Base-by-base conservation (phyloP, 2,888 invertebrate genomes). In the Drosophila basisetae region DNA sequence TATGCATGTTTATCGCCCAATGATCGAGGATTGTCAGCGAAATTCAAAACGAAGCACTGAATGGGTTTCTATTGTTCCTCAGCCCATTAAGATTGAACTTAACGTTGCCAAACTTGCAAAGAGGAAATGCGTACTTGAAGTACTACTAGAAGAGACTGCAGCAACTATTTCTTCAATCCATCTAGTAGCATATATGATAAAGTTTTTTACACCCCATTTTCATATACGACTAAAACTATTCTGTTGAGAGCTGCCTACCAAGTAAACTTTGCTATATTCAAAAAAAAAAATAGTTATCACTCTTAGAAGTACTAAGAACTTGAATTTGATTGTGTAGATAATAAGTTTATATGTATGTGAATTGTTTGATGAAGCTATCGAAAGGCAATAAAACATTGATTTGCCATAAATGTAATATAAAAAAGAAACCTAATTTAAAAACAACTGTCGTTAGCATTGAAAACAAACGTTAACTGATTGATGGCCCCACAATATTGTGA, bases 1-100 rank as follows among this genome's bases (percentile, higher is more conserved):
- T 37, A 56, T 58, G 64, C 25, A 13, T 49, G 54, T 39, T 58
- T 62, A 67, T 52, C 54, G 52, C 58, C 47, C 31, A 49, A 41
- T 65, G 39, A 59, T 53, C 52, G 18, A 37, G 25, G 31, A 70
- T 37, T 31, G 22, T 28, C 13, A 30, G 16, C 28, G n/a, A 13
- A 47, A n/a, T 33, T 13, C 4, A 18, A 22, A 11, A 41, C 16
- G 10, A 52, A 2, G 25, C 25, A 9, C 3, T 18, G 10, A 69
- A 54, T 59, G n/a, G 31, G 1, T 31, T 16, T 41, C n/a, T 22
- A 52, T 43, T 58, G 43, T 37, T 37, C 18, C 18, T 18, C 37
- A 37, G 37, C 1, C 0, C 1, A 4, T 13, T 6, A 47, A 25
- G 4, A 47, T 16, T 22, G 22, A 11, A 49, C 4, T 16, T 22